phyloP scores from a whole-genome alignment of 2,113 vertebrate genomes.

The Scopus umbretta region DNA sequence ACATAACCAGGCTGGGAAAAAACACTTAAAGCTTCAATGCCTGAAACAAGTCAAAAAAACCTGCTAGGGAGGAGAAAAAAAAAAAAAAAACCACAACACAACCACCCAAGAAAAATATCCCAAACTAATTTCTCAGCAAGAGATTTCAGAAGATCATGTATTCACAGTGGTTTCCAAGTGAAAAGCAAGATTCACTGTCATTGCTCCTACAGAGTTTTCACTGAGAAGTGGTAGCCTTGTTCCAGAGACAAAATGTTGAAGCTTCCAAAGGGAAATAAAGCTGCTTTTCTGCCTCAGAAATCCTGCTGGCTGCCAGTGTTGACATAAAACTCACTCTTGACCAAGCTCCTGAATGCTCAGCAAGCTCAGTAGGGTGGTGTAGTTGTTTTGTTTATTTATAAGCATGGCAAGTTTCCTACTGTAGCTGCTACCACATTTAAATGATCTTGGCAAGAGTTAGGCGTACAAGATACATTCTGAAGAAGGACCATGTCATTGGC shows the following conservation, averaged over 20 bases:
- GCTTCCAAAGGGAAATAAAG: constrained; percentile 25
- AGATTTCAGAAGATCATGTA: background rate
- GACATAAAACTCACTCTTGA: constrained; percentile 36
- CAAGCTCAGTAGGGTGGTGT: constrained; percentile 19
- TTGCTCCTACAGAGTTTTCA: background rate
- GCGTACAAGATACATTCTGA: background rate
- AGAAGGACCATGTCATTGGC: constrained; percentile 1
- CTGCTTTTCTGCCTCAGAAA: background rate
- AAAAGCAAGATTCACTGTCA: background rate
- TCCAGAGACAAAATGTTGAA: background rate
- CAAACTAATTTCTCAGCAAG: background rate
- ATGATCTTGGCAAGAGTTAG: background rate
- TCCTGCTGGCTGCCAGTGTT: constrained; percentile 17
- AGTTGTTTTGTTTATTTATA: constrained; percentile 39
- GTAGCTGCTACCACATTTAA: constrained; percentile 37
- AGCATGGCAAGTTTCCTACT: background rate
- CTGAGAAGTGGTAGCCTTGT: background rate
- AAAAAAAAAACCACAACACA: background rate
- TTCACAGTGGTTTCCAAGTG: background rate
- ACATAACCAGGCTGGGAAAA: background rate
- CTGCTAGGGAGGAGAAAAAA: background rate
- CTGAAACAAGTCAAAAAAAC: background rate
- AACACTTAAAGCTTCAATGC: background rate
- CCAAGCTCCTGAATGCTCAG: background rate
- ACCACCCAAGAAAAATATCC: background rate